A percentile compares a stretch with the other conserved stretches of the same genome.
These are phyloP conservation scores for Leptopilina myrica DNA, from an alignment of 2,888 invertebrate genomes.

Conservation along the genomic window DNA sequence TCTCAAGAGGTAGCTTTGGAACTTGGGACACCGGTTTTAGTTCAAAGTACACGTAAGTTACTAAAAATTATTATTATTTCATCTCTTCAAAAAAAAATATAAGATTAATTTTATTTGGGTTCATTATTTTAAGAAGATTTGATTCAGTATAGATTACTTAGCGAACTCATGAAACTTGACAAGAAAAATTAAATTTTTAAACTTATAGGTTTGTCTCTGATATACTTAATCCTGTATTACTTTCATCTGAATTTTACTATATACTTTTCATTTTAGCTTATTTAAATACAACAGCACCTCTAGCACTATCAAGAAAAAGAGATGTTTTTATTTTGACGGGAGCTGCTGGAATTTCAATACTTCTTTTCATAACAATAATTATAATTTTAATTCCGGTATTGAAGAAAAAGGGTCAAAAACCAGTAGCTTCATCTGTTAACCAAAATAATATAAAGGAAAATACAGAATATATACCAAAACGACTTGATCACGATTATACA, in stretches of 20 bases:
- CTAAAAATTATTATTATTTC: background rate
- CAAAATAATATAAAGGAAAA: conserved; percentile 67
- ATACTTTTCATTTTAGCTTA: conserved; percentile 79
- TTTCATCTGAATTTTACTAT: background rate
- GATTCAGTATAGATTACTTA: too few relatives aligned
- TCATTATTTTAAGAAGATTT: too few relatives aligned
- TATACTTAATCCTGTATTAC: too few relatives aligned
- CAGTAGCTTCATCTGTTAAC: conserved; percentile 68
- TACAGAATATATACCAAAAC: conserved; percentile 62
- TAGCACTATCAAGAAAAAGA: conserved; percentile 79
- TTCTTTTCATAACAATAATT: conserved; percentile 78
- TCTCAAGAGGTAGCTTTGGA: conserved; percentile 86
- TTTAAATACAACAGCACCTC: conserved; percentile 81
- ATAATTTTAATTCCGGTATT: conserved; percentile 63
- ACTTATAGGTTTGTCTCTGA: too few relatives aligned
- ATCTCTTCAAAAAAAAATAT: too few relatives aligned
- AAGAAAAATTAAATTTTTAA: too few relatives aligned
- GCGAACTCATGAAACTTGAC: too few relatives aligned
- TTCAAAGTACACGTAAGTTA: conserved; percentile 90
- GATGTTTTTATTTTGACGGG: conserved; percentile 83
- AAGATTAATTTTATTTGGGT: too few relatives aligned
- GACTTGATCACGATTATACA: conserved; percentile 68
- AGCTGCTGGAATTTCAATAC: conserved; percentile 80
- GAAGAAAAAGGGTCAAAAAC: conserved; percentile 70
- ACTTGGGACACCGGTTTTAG: conserved; percentile 86